Base-by-base conservation (phyloP, 1,140 invertebrate species). In the Drosophila asahinai region DNA sequence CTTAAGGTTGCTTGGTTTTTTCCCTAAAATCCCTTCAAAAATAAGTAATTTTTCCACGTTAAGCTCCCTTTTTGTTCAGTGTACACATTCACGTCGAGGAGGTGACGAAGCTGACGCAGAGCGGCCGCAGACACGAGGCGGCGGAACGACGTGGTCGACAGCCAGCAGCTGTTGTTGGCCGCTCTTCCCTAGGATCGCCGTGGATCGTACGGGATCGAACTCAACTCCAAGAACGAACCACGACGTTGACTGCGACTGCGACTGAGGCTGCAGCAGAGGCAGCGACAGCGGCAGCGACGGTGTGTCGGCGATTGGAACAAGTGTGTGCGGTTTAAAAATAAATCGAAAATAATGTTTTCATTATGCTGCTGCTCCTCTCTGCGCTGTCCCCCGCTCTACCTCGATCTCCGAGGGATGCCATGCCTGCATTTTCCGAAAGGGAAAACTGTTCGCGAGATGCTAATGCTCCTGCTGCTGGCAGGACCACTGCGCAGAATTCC, bases 261-360 rank as follows among this genome's bases (percentile, higher is more conserved):
- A 40, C 47, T 49, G 57, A 19, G 48, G 48, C 55, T 49, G 55
- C 9, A 55, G 22, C 62, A n/a, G 51, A 33, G 38, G 25, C 40
- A 15, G 36, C 42, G 40, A 9, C 43, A 25, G 49, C 2, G 59
- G 42, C 73, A 47, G 52, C 61, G 49, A 55, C 70, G 81, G 80
- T 78, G 78, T 78, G 58, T 61, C 58, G 64, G 58, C 75, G 83
- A 83, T 86, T 74, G 77, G 84, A 89, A 89, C 86, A 89, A 89
- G 86, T 89, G 86, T 89, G 86, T 80, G 86, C 75, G 71, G 86
- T 91, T 89, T 89, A 89, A 76, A 89, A 89, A 89, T 89, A 89
- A 81, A 75, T 77, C 54, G 60, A 80, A 83, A 84, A 81, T 84
- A 90, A 84, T 90, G 81, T 90, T 90, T 89, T 89, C 80, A 79